phyloP scores from a whole-genome alignment of 2,888 invertebrate genomes.

The Onchidella celtica region DNA sequence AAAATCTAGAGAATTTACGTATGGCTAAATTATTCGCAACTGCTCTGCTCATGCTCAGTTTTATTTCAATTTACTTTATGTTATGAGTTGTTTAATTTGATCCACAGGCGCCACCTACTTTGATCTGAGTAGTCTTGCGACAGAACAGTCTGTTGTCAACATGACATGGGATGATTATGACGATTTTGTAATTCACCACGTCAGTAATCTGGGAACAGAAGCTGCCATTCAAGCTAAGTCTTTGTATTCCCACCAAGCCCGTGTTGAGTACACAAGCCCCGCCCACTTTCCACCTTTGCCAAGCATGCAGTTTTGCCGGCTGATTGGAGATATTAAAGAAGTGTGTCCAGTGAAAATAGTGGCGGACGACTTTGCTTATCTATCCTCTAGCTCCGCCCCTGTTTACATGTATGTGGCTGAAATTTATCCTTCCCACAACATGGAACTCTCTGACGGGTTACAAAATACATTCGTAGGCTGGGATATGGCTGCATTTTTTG shows the following conservation, averaged over 20 bases:
- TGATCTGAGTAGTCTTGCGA: constrained; percentile 34
- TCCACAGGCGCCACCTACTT: constrained; percentile 43
- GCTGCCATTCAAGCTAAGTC: constrained; percentile 13
- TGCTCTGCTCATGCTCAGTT: too few relatives aligned
- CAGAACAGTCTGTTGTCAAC: constrained; percentile 8
- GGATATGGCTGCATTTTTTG: constrained; percentile 48
- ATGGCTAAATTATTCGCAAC: too few relatives aligned
- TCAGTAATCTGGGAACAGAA: constrained; percentile 13
- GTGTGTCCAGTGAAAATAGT: constrained; percentile 47
- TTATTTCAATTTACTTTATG: too few relatives aligned
- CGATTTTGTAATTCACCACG: not conserved
- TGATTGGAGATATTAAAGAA: constrained; percentile 42
- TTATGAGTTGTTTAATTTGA: too few relatives aligned
- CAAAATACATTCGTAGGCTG: constrained; percentile 38
- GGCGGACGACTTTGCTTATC: constrained; percentile 12
- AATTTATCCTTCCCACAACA: constrained; percentile 30
- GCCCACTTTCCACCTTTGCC: constrained; percentile 30
- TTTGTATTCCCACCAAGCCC: constrained; percentile 7
- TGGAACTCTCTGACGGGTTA: not conserved
- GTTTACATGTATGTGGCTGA: constrained; percentile 44
- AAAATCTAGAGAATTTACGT: too few relatives aligned
- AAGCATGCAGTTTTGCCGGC: constrained; percentile 32
- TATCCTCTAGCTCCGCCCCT: constrained; percentile 33
- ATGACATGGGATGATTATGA: constrained; percentile 40
- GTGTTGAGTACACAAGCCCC: constrained; percentile 2